Percentiles rank a stretch among this genome's conserved stretches.
Evolutionary conservation across 2,888 invertebrate species (phyloP).

Genomic region (Gymnocheta viridis): DNA sequence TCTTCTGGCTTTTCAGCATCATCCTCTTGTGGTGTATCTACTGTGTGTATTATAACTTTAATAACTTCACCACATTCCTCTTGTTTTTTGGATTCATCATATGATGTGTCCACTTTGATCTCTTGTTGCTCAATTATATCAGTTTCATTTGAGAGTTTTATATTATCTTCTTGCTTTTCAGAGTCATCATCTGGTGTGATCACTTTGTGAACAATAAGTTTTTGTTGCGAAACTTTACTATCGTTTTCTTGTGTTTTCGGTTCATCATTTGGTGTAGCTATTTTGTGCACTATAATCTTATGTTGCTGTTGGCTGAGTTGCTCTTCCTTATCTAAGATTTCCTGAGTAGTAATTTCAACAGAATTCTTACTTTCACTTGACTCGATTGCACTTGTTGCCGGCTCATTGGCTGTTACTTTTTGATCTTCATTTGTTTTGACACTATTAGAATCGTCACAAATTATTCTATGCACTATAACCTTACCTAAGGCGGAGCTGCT

Average conservation of each 20-base stretch:
- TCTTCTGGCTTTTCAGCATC: neutral
- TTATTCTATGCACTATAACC: constrained; percentile 71
- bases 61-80: neutral
- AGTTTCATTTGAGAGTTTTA: neutral
- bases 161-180: neutral
- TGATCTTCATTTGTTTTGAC: neutral
- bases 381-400: neutral
- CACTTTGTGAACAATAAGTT: neutral
- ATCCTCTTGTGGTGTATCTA: neutral
- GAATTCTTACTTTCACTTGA: neutral
- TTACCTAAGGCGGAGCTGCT: constrained; percentile 47
- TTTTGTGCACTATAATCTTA: neutral
- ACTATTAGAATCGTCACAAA: constrained; percentile 51
- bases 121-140: neutral
- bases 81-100: neutral
- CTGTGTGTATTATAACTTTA: constrained; percentile 13
- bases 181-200: neutral
- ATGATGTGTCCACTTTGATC: neutral
- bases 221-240: neutral
- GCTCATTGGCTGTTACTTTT: neutral
- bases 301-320: neutral
- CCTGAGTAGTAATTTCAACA: constrained; percentile 15
- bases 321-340: neutral
- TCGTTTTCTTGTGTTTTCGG: too few species aligned
- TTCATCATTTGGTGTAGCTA: neutral